These are phyloP conservation scores for Polyommatus iphigenia DNA, from an alignment of 2,888 invertebrate species.

Conservation along the genomic window DNA sequence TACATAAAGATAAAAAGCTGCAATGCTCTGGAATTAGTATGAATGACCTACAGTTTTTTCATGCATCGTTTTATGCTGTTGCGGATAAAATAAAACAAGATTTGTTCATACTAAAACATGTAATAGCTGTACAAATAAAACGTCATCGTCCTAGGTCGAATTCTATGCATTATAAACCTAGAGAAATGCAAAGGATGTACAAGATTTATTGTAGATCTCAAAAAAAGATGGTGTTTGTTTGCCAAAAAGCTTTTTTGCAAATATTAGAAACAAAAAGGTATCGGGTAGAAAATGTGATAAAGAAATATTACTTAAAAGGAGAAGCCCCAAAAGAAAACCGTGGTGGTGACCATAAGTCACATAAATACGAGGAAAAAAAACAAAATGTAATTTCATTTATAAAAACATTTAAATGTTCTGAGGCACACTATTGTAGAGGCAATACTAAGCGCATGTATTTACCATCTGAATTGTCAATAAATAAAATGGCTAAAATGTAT, in stretches of 20 bases:
- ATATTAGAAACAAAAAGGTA: conserved; percentile 1
- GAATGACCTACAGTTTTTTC: neutral
- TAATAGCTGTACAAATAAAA: neutral
- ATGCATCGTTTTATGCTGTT: conserved; percentile 5
- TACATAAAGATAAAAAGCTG: conserved; percentile 8
- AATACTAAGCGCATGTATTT: conserved; percentile 34
- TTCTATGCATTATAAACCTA: neutral
- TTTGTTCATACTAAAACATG: conserved; percentile 8
- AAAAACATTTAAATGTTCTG: conserved; percentile 33
- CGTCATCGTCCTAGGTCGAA: conserved; percentile 2
- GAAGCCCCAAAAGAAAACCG: conserved; percentile 31
- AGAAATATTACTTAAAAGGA: conserved; percentile 15
- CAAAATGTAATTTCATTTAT: conserved; percentile 27
- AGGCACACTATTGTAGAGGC: conserved; percentile 36
- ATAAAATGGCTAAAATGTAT: conserved; percentile 36
- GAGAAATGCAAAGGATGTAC: conserved; percentile 2
- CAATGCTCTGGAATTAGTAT: conserved; percentile 3
- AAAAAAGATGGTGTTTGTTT: neutral
- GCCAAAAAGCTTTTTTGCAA: conserved; percentile 1
- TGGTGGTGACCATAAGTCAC: conserved; percentile 35
- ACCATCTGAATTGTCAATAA: conserved; percentile 33
- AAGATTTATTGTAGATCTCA: conserved; percentile 8
- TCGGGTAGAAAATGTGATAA: conserved; percentile 10
- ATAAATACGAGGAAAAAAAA: conserved; percentile 32
- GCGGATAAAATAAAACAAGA: conserved; percentile 1